A percentile compares a stretch with the other conserved stretches of the same genome.
These are phyloP conservation scores for Mallotus villosus DNA, from an alignment of 2,797 vertebrate species.

Conservation along the genomic window DNA sequence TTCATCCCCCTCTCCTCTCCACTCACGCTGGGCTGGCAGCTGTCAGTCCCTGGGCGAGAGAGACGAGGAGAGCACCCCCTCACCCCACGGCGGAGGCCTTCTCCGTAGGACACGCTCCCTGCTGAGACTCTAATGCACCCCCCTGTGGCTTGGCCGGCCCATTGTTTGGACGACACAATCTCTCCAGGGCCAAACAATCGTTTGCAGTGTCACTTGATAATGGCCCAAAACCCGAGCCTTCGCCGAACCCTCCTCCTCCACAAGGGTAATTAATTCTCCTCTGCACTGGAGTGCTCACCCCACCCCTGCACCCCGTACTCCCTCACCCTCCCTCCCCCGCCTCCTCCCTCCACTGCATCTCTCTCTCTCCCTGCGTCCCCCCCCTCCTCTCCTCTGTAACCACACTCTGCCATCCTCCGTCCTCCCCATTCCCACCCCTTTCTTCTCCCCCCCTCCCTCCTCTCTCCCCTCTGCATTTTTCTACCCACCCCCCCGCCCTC, in stretches of 20 bases:
- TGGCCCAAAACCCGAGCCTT: constrained; percentile 66
- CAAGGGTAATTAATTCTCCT: constrained; percentile 72
- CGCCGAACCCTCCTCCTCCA: constrained; percentile 67
- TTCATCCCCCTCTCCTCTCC: constrained; percentile 29
- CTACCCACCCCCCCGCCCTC: no score
- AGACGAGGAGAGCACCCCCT: background rate
- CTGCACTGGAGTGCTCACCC: constrained; percentile 51
- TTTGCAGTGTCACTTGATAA: constrained; percentile 71
- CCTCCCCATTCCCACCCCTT: background rate
- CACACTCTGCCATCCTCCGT: no score
- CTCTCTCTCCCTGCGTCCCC: no score
- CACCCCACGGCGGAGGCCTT: background rate
- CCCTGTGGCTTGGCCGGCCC: constrained; percentile 53
- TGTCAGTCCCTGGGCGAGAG: constrained; percentile 12
- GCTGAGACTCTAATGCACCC: constrained; percentile 61
- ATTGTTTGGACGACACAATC: constrained; percentile 71
- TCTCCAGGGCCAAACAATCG: constrained; percentile 71
- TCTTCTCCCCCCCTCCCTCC: background rate
- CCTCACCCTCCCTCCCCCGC: constrained; percentile 50
- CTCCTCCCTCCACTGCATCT: constrained; percentile 36
- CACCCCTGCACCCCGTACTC: constrained; percentile 24
- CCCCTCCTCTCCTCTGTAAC: no score
- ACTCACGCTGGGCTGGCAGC: constrained; percentile 37
- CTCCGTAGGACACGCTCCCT: constrained; percentile 47
- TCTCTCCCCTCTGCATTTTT: no score